These are phyloP conservation scores for Lordiphosa andalusiaca DNA, from an alignment of 2,888 invertebrate genomes.

Conservation along the genomic window DNA sequence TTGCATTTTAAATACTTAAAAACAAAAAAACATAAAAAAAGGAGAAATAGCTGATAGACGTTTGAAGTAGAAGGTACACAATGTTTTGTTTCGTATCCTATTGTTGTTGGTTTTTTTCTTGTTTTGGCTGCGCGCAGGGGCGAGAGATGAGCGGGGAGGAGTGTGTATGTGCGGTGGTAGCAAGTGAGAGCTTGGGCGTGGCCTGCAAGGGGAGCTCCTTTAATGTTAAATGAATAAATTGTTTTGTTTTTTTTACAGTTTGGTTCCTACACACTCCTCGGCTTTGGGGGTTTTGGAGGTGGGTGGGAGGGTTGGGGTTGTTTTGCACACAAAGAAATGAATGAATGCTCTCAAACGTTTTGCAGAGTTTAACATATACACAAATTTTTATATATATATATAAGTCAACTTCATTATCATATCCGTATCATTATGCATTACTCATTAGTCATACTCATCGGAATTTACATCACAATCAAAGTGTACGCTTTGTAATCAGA, in stretches of 20 bases:
- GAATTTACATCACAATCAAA: slow-evolving; percentile 74
- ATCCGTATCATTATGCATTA: slow-evolving; percentile 62
- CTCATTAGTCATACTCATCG: slow-evolving; percentile 66
- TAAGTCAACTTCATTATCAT: slow-evolving; percentile 73
- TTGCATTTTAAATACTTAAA: slow-evolving; percentile 23
- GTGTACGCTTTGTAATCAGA: slow-evolving; percentile 68
- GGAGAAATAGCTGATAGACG: slow-evolving; percentile 4
- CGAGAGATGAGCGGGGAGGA: slow-evolving; percentile 6
- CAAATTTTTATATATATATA: slow-evolving; percentile 41
- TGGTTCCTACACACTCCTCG: slow-evolving; percentile 4
- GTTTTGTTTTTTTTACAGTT: neutral
- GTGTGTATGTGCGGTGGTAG: slow-evolving; percentile 10
- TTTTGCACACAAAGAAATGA: neutral
- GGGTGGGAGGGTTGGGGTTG: neutral
- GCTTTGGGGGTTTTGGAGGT: neutral
- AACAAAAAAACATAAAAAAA: slow-evolving; percentile 12
- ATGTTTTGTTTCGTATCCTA: neutral
- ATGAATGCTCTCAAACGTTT: slow-evolving; percentile 22
- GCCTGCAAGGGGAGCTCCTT: slow-evolving; percentile 1
- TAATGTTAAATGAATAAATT: neutral
- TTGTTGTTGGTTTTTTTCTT: neutral
- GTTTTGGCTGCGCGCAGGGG: neutral
- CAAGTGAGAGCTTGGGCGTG: slow-evolving; percentile 7
- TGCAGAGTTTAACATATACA: slow-evolving; percentile 25
- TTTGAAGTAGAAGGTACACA: slow-evolving; percentile 2